phyloP scores from a whole-genome alignment of 2,797 vertebrate species.

The Lagorchestes hirsutus region DNA sequence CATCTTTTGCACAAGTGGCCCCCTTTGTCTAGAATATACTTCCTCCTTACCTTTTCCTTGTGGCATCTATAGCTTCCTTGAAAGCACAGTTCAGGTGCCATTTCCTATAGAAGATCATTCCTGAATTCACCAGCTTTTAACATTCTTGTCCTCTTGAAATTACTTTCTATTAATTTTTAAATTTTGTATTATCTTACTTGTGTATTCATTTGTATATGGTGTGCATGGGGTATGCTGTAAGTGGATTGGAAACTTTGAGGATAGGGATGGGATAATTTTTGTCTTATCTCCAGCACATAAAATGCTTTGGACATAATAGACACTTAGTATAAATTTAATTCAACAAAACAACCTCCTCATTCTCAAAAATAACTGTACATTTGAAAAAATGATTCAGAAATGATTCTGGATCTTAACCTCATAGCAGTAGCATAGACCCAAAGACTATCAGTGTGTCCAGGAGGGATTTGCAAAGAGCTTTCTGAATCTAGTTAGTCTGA shows the following conservation, averaged over 20 bases:
- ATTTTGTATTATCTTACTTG: not conserved
- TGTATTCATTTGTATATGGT: not conserved
- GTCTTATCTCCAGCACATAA: not conserved
- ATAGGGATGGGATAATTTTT: not conserved
- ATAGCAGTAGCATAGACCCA: constrained; percentile 6
- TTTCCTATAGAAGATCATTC: not conserved
- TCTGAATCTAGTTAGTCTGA: constrained; percentile 41
- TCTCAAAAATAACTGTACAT: constrained; percentile 17
- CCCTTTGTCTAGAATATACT: not conserved
- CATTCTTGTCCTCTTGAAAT: not conserved
- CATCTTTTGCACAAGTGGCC: not conserved
- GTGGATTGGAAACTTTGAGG: not conserved
- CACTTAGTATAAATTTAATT: not conserved
- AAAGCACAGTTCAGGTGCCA: not conserved
- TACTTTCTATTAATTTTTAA: not conserved
- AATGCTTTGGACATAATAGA: not conserved
- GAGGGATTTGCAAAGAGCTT: constrained; percentile 35
- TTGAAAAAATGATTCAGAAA: constrained; percentile 17
- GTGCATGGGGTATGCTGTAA: not conserved
- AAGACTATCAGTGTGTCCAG: not conserved
- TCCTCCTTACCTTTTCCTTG: not conserved
- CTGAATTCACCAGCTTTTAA: not conserved
- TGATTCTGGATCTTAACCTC: constrained; percentile 29
- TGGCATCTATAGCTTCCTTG: not conserved
- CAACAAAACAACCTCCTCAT: not conserved